These are phyloP conservation scores for Ochropacha duplaris DNA, from an alignment of 2,888 invertebrate species.

Conservation along the genomic window DNA sequence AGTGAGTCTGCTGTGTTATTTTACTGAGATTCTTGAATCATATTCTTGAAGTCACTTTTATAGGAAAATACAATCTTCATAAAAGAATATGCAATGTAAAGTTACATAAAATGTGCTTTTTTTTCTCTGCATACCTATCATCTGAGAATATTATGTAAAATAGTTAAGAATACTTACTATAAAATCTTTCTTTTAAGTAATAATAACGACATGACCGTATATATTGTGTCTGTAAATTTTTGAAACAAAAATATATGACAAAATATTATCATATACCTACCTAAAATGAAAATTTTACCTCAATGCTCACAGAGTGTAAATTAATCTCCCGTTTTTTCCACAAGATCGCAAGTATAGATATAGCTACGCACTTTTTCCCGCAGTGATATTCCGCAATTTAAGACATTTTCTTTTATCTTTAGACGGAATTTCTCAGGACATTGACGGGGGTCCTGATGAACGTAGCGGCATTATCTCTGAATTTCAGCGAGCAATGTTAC, in stretches of 20 bases:
- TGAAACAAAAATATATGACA: no score
- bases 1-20: not conserved
- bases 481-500: conserved; percentile 47
- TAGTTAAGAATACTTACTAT: no score
- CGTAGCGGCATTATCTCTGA: conserved; percentile 56
- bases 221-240: no score
- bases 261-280: no score
- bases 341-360: not conserved
- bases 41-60: not conserved
- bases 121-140: not conserved
- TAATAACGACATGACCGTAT: no score
- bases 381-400: conserved; percentile 44
- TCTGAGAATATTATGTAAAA: not conserved
- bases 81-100: not conserved
- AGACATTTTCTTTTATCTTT: conserved; percentile 67
- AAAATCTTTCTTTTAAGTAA: no score
- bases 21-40: not conserved
- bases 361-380: conserved; percentile 1
- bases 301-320: not conserved
- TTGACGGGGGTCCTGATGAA: conserved; percentile 51
- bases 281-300: not conserved
- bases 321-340: not conserved
- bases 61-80: not conserved
- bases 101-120: not conserved
- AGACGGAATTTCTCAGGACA: conserved; percentile 57